phyloP scores from a whole-genome alignment of 2,113 vertebrate species.

The Oreocharis arfaki region DNA sequence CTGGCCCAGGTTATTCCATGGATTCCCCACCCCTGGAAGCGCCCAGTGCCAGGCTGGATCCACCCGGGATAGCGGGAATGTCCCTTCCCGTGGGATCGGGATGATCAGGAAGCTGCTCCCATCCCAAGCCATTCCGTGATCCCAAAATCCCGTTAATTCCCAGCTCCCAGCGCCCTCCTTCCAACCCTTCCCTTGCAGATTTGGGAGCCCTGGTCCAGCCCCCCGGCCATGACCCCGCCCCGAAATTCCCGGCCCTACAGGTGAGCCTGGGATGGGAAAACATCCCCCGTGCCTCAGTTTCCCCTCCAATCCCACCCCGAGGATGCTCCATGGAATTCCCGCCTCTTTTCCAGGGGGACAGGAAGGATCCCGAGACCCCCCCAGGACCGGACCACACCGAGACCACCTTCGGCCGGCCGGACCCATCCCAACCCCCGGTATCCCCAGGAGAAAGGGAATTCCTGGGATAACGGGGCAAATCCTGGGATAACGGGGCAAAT shows the following conservation, averaged over 20 bases:
- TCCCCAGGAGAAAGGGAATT: background rate
- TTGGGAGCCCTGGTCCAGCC: background rate
- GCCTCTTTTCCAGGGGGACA: background rate
- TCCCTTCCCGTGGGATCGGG: background rate
- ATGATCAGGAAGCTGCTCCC: no score
- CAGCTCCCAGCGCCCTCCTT: no score
- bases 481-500: no score
- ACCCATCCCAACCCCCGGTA: background rate
- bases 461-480: background rate
- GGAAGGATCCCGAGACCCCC: background rate
- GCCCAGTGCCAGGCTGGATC: no score
- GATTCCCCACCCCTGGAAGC: background rate
- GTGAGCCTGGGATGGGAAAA: background rate
- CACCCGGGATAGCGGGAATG: no score
- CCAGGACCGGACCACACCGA: accelerated
- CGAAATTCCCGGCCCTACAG: accelerated
- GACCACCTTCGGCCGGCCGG: background rate
- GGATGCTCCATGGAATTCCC: background rate
- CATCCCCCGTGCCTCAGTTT: no score
- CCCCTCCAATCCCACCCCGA: background rate
- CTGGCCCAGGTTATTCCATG: background rate
- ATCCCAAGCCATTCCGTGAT: no score
- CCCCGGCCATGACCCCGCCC: accelerated
- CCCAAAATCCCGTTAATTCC: accelerated
- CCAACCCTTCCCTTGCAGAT: background rate